Evolutionary conservation across 53 echinoderm and acorn worm species (phyloP).

Genomic region (Paelopatides confundens): DNA sequence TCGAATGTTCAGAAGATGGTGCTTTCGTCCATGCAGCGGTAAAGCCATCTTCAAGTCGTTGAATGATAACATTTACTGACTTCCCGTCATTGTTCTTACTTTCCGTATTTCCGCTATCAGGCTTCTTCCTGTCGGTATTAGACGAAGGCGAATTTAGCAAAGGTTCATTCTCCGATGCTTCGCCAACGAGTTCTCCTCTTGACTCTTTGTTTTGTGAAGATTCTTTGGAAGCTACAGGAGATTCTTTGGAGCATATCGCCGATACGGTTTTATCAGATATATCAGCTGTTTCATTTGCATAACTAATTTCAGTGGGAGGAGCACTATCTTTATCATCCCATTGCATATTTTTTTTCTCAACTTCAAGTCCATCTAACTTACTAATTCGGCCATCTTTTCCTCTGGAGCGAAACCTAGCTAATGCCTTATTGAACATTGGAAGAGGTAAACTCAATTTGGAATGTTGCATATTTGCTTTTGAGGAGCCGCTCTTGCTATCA

Average conservation of each 20-base stretch:
- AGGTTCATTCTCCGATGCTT: constrained; percentile 80
- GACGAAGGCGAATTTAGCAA: constrained; percentile 66
- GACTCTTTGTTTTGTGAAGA: constrained; percentile 43
- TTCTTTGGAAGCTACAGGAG: constrained; percentile 38
- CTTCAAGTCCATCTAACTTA: background rate
- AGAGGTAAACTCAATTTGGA: constrained; percentile 16
- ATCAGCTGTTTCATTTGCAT: constrained; percentile 45
- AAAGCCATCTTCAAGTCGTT: constrained; percentile 91
- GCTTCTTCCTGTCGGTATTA: constrained; percentile 33
- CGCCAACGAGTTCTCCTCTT: constrained; percentile 41
- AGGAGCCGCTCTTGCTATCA: background rate
- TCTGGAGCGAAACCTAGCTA: constrained; percentile 17
- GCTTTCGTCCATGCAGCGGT: constrained; percentile 97
- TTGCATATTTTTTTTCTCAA: constrained; percentile 27
- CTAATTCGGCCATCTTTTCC: background rate
- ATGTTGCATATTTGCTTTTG: background rate
- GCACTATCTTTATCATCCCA: background rate
- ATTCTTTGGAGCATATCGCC: constrained; percentile 40
- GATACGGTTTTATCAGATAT: constrained; percentile 42
- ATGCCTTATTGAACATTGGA: constrained; percentile 34
- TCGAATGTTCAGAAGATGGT: constrained; percentile 50
- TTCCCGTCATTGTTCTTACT: constrained; percentile 46
- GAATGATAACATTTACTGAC: constrained; percentile 79
- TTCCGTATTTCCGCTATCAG: constrained; percentile 28
- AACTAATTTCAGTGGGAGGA: constrained; percentile 16